Conservation (phyloP, 2,113 vertebrate species). For the Rhadina sibilatrix region DNA sequence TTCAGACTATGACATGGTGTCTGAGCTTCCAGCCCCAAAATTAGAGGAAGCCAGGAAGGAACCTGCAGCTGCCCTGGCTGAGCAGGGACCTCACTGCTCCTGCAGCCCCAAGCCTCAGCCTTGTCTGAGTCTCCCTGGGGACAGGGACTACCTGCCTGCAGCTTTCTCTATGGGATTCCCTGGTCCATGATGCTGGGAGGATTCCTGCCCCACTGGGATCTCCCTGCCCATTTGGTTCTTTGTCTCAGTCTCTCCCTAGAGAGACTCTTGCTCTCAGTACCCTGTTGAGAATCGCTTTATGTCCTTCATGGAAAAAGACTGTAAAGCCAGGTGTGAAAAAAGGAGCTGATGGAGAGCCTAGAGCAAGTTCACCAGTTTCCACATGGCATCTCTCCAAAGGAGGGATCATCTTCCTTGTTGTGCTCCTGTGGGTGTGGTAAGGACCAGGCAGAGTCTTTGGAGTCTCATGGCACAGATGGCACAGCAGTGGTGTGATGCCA, state of each 20-base stretch:
- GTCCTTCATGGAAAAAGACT: background rate
- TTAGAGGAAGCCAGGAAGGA: background rate
- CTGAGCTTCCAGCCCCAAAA: background rate
- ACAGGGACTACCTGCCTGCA: background rate
- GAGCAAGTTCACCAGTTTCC: background rate
- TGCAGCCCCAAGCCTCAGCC: background rate
- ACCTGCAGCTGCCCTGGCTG: background rate
- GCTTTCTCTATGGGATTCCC: background rate
- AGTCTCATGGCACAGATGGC: background rate
- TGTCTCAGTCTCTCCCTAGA: background rate
- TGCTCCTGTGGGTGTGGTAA: background rate
- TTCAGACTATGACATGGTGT: accelerated
- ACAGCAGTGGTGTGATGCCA: background rate
- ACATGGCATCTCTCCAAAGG: background rate
- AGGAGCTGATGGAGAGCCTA: background rate
- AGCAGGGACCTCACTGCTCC: background rate
- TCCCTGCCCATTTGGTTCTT: background rate
- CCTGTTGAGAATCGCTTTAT: background rate
- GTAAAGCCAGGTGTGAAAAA: background rate
- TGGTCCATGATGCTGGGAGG: background rate
- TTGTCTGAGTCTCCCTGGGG: background rate
- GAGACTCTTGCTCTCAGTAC: background rate
- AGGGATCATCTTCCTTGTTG: background rate
- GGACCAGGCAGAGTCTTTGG: background rate
- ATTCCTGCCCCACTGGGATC: background rate